Percentiles rank a stretch among this genome's conserved stretches.
Conservation (phyloP, 2,888 invertebrate genomes). For the Meteorus cinctellus region DNA sequence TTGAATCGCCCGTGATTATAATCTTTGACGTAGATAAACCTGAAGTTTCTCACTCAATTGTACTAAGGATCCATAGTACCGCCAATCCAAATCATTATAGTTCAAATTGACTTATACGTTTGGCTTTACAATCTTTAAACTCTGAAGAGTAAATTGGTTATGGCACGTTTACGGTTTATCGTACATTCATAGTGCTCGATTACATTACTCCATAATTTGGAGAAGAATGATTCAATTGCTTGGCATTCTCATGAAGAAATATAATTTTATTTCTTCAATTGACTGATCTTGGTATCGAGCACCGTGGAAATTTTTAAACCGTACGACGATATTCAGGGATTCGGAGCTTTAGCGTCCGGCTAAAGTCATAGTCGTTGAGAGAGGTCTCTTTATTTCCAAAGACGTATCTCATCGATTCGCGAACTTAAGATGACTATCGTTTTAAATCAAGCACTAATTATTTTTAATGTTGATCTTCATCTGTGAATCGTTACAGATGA, state of each 20-base stretch:
- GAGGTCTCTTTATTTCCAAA: neutral
- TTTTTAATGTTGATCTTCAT: neutral
- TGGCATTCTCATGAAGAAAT: neutral
- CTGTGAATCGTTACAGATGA: neutral
- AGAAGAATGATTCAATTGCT: neutral
- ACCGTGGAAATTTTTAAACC: neutral
- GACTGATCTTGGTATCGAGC: neutral
- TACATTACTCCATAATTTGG: neutral
- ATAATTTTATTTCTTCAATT: neutral
- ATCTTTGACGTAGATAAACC: neutral
- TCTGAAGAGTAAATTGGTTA: neutral
- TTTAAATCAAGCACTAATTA: neutral
- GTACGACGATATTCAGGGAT: neutral
- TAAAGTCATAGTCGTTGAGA: neutral
- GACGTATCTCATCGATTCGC: neutral
- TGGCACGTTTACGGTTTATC: constrained; percentile 27
- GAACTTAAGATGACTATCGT: constrained; percentile 6
- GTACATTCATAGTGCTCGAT: neutral
- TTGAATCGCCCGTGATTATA: constrained; percentile 6
- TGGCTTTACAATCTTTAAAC: neutral
- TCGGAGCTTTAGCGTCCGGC: neutral
- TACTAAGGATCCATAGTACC: neutral
- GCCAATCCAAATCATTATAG: neutral
- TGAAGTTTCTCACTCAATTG: neutral
- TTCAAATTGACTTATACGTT: neutral